Base-by-base conservation (phyloP, 2,888 invertebrate genomes). In the Dorcus parallelipipedus region DNA sequence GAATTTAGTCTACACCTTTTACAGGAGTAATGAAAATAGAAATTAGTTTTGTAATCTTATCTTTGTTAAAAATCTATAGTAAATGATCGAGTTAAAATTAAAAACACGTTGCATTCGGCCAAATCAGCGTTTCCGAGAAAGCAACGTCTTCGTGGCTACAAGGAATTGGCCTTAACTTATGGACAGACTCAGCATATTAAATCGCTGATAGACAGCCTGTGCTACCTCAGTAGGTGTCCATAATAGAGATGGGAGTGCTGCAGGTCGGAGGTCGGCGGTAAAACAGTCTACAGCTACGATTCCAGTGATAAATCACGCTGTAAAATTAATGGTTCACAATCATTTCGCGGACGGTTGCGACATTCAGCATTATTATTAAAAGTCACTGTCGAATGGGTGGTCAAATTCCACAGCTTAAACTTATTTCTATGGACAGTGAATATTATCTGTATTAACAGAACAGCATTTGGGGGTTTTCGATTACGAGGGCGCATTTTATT, bases 141-240 rank as follows among this genome's bases (percentile, higher is more conserved):
- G 7, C 6, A 6, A 7, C 26, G 7, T 33, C 26, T 33, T 33
- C 6, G 26, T 7, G 26, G 26, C 7, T 33, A 33, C 26, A 33
- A 33, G 26, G 26, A 33, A 33, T 33, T 33, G 26, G 26, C 26
- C 26, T 33, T 33, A 45, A 45, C n/a, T 45, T 45, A 23, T 23
- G 23, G 23, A 45, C 23, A 23, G 17, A 45, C 23, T 45, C 45
- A 45, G 20, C 20, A 45, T 10, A 45, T 45, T 56, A 56, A 56
- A 49, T 26, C 10, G 43, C 39, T 56, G 56, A 50, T 17, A 42
- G 38, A 50, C 38, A 43, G 42, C 43, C 42, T 6, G 6, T 51
- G 51, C 51, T 51, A 51, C 56, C 47, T 9, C 45, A 45, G 56
- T 56, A 51, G 56, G 39, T 56, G 51, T 43, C 43, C 45, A 42